Conservation (phyloP, 2,797 vertebrate species). For the Protonibea diacanthus region DNA sequence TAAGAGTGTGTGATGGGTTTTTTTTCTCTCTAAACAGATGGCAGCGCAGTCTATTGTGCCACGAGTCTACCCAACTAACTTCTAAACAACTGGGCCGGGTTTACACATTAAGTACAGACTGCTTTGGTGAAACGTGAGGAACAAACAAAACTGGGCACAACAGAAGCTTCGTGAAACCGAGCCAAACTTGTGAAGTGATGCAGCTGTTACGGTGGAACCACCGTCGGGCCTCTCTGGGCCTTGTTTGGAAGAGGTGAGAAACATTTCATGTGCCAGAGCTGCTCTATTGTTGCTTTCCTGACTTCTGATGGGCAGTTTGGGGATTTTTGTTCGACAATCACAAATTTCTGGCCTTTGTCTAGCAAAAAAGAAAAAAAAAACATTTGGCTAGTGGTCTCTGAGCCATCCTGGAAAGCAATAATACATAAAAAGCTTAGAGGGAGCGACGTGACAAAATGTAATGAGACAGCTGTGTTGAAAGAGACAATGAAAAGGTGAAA, state of each 20-base stretch:
- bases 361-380: background rate
- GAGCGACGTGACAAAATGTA: background rate
- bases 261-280: conserved; percentile 15
- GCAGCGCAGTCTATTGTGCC: conserved; percentile 57
- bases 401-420: background rate
- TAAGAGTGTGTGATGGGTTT: conserved; percentile 36
- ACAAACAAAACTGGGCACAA: conserved; percentile 54
- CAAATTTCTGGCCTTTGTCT: background rate
- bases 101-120: conserved; percentile 44
- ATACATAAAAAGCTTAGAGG: conserved; percentile 1
- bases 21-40: conserved; percentile 74
- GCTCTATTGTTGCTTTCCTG: conserved; percentile 30
- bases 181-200: conserved; percentile 68
- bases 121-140: conserved; percentile 52
- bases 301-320: conserved; percentile 14
- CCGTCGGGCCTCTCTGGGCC: conserved; percentile 23
- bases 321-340: background rate
- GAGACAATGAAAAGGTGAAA: conserved; percentile 21
- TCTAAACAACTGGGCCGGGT: conserved; percentile 69
- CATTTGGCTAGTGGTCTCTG: background rate
- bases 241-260: conserved; percentile 47
- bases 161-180: conserved; percentile 53
- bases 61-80: conserved; percentile 59
- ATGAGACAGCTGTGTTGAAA: conserved; percentile 20
- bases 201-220: conserved; percentile 63